Evolutionary conservation across 2,113 vertebrate genomes (phyloP).

Genomic region (Pipra filicauda): DNA sequence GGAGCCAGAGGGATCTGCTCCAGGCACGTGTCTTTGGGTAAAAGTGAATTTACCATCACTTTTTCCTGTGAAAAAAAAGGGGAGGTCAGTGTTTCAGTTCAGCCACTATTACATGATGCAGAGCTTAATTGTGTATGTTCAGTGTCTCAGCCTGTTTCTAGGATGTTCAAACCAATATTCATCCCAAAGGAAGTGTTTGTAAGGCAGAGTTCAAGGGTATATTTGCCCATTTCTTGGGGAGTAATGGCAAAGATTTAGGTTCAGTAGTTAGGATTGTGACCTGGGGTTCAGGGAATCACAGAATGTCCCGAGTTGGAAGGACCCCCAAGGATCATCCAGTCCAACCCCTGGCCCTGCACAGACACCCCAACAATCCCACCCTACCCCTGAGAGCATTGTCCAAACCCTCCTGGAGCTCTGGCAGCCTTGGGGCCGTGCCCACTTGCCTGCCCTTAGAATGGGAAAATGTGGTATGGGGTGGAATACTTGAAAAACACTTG

Average conservation of each 20-base stretch:
- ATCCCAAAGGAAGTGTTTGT: background rate
- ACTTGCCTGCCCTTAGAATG: background rate
- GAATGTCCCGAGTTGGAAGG: background rate
- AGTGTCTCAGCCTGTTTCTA: background rate
- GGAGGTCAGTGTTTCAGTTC: background rate
- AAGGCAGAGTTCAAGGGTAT: background rate
- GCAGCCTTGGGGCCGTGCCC: rapidly evolving
- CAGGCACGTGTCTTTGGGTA: rapidly evolving
- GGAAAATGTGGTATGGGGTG: too few species aligned
- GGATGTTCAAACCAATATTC: background rate
- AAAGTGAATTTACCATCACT: background rate
- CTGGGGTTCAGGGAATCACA: rapidly evolving
- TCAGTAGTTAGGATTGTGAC: background rate
- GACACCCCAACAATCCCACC: background rate
- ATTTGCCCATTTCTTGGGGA: background rate
- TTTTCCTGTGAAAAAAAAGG: rapidly evolving
- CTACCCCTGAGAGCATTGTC: rapidly evolving
- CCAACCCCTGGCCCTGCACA: background rate
- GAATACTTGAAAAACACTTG: background rate
- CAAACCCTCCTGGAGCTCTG: background rate
- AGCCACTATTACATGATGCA: background rate
- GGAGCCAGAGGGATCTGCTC: background rate
- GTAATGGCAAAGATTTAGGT: background rate
- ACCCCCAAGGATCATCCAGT: background rate
- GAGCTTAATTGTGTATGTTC: background rate